Evolutionary conservation across 2,797 vertebrate species (phyloP).

Genomic region (Labroides dimidiatus): DNA sequence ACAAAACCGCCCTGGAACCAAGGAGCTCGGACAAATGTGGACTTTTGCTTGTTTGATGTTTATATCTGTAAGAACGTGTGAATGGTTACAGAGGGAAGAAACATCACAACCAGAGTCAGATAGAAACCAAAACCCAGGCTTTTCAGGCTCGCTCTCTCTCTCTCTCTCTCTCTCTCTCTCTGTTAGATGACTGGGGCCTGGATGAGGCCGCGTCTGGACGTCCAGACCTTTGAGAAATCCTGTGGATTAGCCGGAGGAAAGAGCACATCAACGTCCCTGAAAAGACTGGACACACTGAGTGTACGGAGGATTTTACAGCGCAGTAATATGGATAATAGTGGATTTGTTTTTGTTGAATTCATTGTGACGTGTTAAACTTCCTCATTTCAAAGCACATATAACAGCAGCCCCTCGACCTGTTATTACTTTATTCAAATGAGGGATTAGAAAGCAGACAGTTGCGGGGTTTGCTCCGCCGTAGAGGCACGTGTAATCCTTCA

Average conservation of each 20-base stretch:
- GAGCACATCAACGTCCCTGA: constrained; percentile 35
- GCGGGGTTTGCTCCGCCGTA: constrained; percentile 17
- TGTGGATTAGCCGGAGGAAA: constrained; percentile 53
- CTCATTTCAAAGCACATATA: background rate
- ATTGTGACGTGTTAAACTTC: background rate
- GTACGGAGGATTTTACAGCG: background rate
- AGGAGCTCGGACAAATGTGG: background rate
- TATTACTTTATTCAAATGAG: constrained; percentile 49
- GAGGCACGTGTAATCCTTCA: constrained; percentile 50
- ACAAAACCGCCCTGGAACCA: background rate
- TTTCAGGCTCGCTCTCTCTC: too few species aligned
- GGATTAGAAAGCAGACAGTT: constrained; percentile 25
- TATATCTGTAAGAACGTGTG: background rate
- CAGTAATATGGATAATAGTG: too few species aligned
- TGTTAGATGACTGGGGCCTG: constrained; percentile 60
- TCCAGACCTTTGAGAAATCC: constrained; percentile 64
- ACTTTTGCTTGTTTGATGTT: background rate
- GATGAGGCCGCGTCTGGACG: constrained; percentile 61
- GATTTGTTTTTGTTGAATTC: too few species aligned
- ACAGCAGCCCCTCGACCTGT: constrained; percentile 16
- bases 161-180: constrained; percentile 67
- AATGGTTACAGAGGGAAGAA: constrained; percentile 15
- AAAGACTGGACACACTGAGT: constrained; percentile 19
- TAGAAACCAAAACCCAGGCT: too few species aligned
- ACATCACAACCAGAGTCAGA: constrained; percentile 6